phyloP scores from a whole-genome alignment of 2,797 vertebrate genomes.

The Clarias laeviceps region DNA sequence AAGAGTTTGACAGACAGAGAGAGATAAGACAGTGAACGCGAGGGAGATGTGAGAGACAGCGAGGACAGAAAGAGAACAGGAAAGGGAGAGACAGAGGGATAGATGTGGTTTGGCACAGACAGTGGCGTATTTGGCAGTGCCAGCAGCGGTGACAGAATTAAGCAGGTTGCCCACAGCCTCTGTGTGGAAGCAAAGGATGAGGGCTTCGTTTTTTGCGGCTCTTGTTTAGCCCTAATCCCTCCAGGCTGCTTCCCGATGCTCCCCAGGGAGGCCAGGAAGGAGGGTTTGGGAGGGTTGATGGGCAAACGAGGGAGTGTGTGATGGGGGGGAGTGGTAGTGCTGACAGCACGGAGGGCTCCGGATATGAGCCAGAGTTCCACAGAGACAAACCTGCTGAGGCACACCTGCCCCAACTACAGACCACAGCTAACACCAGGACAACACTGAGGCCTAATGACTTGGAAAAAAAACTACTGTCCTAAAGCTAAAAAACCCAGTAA shows the following conservation, averaged over 20 bases:
- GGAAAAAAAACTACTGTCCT: constrained; percentile 5
- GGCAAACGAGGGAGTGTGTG: constrained; percentile 51
- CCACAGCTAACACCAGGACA: constrained; percentile 36
- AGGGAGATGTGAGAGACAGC: neutral
- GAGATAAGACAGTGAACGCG: neutral
- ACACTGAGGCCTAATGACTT: neutral
- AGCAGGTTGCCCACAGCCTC: constrained; percentile 61
- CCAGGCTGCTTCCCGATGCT: constrained; percentile 76
- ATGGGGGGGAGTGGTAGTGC: constrained; percentile 62
- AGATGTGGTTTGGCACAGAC: constrained; percentile 51
- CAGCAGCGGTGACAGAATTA: constrained; percentile 75
- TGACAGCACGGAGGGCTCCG: constrained; percentile 58
- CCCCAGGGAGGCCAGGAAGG: constrained; percentile 64
- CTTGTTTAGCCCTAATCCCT: constrained; percentile 76
- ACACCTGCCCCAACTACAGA: constrained; percentile 57
- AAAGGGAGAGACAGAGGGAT: constrained; percentile 54
- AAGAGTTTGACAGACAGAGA: constrained; percentile 16
- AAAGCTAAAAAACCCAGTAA: constrained; percentile 41
- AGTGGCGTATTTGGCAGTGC: constrained; percentile 53
- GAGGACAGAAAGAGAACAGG: constrained; percentile 44
- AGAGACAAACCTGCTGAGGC: constrained; percentile 55
- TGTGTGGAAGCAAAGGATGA: constrained; percentile 65
- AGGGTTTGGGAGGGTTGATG: constrained; percentile 46
- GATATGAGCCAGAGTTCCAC: constrained; percentile 56
- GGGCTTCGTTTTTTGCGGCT: constrained; percentile 60